Conservation (phyloP, 2,888 invertebrate genomes). For the Creontiades dilutus region DNA sequence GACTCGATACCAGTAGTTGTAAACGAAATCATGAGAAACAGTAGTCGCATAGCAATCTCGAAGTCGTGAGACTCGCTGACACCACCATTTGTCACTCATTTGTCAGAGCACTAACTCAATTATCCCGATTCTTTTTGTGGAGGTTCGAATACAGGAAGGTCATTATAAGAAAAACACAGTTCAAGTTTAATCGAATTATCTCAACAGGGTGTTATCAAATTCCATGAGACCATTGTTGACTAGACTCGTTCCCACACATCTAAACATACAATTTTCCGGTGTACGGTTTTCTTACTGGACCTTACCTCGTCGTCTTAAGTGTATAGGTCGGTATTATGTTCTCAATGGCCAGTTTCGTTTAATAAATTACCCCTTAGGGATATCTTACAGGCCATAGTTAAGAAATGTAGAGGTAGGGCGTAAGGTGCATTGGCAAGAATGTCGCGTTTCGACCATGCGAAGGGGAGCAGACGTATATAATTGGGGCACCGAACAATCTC, state of each 20-base stretch:
- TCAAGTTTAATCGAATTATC: slow-evolving; percentile 45
- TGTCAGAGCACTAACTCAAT: slow-evolving; percentile 38
- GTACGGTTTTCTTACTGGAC: slow-evolving; percentile 4
- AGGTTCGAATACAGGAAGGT: not conserved
- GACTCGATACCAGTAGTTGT: not conserved
- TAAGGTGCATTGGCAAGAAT: not conserved
- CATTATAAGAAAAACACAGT: not conserved
- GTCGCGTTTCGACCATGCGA: not conserved
- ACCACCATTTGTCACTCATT: slow-evolving; percentile 7
- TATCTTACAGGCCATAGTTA: not conserved
- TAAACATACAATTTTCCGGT: slow-evolving; percentile 23
- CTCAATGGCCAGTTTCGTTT: not conserved
- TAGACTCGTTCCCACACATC: slow-evolving; percentile 38
- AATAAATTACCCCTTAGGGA: not conserved
- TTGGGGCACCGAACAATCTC: too few relatives aligned
- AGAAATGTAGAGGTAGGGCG: not conserved
- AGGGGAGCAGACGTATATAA: too few relatives aligned
- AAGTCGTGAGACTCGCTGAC: slow-evolving; percentile 19
- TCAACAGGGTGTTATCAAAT: slow-evolving; percentile 29
- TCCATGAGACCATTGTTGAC: slow-evolving; percentile 23
- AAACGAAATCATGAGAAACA: slow-evolving; percentile 26
- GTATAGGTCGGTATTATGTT: not conserved
- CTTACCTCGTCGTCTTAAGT: not conserved
- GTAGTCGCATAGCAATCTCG: not conserved
- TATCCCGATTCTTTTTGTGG: not conserved